Percentiles rank a stretch among this genome's conserved stretches.
Conservation (phyloP, 2,113 vertebrate genomes). For the Phodopus roborovskii region DNA sequence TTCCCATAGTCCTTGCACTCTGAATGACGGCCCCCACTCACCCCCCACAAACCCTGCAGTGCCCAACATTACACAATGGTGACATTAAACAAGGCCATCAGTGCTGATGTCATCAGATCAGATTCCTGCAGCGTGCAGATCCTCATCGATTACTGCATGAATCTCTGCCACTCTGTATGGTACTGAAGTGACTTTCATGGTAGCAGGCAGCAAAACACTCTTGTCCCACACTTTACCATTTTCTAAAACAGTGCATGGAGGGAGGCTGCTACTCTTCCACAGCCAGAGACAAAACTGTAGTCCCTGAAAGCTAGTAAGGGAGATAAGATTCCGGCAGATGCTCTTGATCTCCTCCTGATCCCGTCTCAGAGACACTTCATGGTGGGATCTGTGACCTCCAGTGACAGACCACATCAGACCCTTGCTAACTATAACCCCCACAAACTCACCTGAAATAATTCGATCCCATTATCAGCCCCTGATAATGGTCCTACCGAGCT, state of each 20-base stretch:
- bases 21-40: conserved; percentile 67
- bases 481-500: neutral
- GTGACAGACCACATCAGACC: neutral
- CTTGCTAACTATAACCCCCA: neutral
- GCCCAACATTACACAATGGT: conserved; percentile 70
- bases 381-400: conserved; percentile 50
- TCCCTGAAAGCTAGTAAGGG: conserved; percentile 64
- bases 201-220: conserved; percentile 65
- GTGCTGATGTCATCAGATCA: conserved; percentile 85
- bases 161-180: conserved; percentile 67
- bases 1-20: conserved; percentile 77
- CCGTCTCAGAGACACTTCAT: conserved; percentile 54
- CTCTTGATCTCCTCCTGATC: conserved; percentile 66
- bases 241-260: conserved; percentile 59
- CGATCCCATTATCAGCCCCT: conserved; percentile 57
- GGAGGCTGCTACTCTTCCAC: conserved; percentile 46
- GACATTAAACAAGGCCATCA: conserved; percentile 79
- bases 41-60: conserved; percentile 78
- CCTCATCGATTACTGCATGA: conserved; percentile 83
- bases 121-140: conserved; percentile 86
- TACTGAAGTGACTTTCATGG: conserved; percentile 64
- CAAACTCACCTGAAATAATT: conserved; percentile 70
- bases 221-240: conserved; percentile 70
- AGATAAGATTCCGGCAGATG: conserved; percentile 41
- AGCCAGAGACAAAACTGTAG: conserved; percentile 64